These are phyloP conservation scores for Alloscopus bannaensis DNA, from an alignment of 2,888 invertebrate species.

Conservation along the genomic window DNA sequence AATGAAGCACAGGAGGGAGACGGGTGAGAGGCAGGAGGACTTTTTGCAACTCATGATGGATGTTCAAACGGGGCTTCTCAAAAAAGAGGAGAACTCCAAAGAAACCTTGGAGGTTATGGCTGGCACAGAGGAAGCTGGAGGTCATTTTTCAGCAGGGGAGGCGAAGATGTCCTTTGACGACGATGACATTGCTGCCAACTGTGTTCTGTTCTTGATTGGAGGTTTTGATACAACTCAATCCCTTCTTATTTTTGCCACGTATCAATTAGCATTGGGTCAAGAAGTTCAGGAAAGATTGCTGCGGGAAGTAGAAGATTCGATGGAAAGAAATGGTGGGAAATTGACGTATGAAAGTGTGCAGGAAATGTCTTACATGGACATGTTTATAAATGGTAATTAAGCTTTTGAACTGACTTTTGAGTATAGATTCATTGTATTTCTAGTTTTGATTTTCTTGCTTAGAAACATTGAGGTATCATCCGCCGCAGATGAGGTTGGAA, in stretches of 20 bases:
- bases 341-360: conserved; percentile 79
- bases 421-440: not conserved
- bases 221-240: conserved; percentile 82
- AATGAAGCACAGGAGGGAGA: conserved; percentile 77
- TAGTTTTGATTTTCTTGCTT: not conserved
- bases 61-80: conserved; percentile 76
- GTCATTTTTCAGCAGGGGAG: not conserved
- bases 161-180: conserved; percentile 74
- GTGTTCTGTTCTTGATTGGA: conserved; percentile 80
- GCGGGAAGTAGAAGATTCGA: conserved; percentile 77
- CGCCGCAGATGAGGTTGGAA: conserved; percentile 76
- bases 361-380: conserved; percentile 79
- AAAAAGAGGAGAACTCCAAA: conserved; percentile 32
- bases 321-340: conserved; percentile 76
- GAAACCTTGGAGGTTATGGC: conserved; percentile 41
- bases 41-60: conserved; percentile 79
- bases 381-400: conserved; percentile 78
- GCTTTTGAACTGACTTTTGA: conserved; percentile 6
- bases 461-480: conserved; percentile 77
- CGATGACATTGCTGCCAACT: conserved; percentile 78
- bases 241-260: conserved; percentile 79
- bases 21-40: conserved; percentile 78
- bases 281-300: conserved; percentile 78
- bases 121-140: not conserved
- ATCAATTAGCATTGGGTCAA: conserved; percentile 78